Evolutionary conservation across 2,888 invertebrate genomes (phyloP).

Genomic region (Amitus sp.): DNA sequence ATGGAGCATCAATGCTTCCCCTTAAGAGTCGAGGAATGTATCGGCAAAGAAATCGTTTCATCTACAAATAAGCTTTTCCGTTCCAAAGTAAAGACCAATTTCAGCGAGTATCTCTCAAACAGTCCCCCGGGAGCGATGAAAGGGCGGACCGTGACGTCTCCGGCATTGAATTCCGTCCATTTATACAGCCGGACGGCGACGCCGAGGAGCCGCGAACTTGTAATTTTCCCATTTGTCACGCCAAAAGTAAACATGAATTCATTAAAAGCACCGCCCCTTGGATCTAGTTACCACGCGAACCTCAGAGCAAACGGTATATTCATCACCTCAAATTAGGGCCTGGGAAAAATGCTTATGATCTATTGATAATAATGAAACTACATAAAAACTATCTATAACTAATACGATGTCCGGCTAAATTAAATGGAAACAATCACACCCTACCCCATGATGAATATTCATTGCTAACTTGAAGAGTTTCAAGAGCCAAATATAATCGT

Average conservation of each 20-base stretch:
- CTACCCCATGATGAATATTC: too few species aligned
- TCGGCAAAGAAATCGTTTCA: constrained; percentile 16
- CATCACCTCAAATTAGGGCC: too few species aligned
- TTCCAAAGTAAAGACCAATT: constrained; percentile 60
- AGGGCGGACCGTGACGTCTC: constrained; percentile 41
- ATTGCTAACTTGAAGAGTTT: too few species aligned
- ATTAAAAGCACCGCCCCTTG: constrained; percentile 32
- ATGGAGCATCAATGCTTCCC: constrained; percentile 1
- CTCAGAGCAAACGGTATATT: too few species aligned
- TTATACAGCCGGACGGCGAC: constrained; percentile 44
- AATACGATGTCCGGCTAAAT: too few species aligned
- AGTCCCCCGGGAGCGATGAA: constrained; percentile 57
- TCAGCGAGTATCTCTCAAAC: constrained; percentile 50
- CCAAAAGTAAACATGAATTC: constrained; percentile 47
- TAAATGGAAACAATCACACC: too few species aligned
- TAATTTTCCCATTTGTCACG: constrained; percentile 54
- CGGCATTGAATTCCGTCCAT: constrained; percentile 58
- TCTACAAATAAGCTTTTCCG: constrained; percentile 40
- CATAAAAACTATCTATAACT: too few species aligned
- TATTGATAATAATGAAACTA: too few species aligned
- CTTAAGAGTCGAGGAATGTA: neutral
- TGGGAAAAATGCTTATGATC: too few species aligned
- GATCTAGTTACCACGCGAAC: neutral
- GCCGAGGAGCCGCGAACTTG: constrained; percentile 49
- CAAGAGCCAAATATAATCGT: too few species aligned